Percentiles rank a stretch among this genome's conserved stretches.
These are phyloP conservation scores for Aphelinus certus DNA, from an alignment of 1,140 invertebrate genomes.

Conservation along the genomic window DNA sequence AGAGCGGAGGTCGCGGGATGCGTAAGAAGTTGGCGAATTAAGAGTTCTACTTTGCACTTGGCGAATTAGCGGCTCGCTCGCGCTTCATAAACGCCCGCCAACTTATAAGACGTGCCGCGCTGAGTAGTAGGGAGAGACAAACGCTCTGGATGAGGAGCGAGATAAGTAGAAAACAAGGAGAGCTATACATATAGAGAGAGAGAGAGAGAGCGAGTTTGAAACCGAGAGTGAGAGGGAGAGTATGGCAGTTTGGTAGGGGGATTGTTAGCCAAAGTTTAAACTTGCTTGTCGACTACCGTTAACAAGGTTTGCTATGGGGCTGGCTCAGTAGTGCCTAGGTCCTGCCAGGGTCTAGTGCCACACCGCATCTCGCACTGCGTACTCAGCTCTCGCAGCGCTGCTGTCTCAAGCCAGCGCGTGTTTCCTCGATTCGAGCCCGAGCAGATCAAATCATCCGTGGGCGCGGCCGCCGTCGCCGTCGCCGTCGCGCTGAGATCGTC, in stretches of 20 bases:
- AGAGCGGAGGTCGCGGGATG: constrained; percentile 13
- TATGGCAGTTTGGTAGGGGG: constrained; percentile 50
- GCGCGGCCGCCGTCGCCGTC: too few species aligned
- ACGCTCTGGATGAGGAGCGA: constrained; percentile 43
- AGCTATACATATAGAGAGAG: constrained; percentile 42
- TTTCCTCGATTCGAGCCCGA: too few species aligned
- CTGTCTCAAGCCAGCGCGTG: too few species aligned
- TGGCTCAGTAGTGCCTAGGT: constrained; percentile 66
- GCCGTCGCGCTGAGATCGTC: too few species aligned
- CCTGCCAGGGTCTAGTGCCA: constrained; percentile 47
- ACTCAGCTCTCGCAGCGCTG: too few species aligned
- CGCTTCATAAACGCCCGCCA: constrained; percentile 18
- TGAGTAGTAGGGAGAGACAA: constrained; percentile 13
- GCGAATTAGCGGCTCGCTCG: constrained; percentile 22
- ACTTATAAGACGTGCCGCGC: constrained; percentile 16
- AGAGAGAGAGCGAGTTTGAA: constrained; percentile 39
- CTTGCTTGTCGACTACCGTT: constrained; percentile 65
- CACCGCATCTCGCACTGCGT: too few species aligned
- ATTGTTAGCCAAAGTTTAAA: constrained; percentile 67
- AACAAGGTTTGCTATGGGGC: constrained; percentile 65
- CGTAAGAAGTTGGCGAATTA: constrained; percentile 30
- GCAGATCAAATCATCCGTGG: too few species aligned
- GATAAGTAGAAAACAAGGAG: constrained; percentile 40
- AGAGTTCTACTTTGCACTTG: constrained; percentile 24
- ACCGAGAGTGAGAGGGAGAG: constrained; percentile 44